Base-by-base conservation (phyloP, 2,113 vertebrate species). In the Tautogolabrus adspersus region DNA sequence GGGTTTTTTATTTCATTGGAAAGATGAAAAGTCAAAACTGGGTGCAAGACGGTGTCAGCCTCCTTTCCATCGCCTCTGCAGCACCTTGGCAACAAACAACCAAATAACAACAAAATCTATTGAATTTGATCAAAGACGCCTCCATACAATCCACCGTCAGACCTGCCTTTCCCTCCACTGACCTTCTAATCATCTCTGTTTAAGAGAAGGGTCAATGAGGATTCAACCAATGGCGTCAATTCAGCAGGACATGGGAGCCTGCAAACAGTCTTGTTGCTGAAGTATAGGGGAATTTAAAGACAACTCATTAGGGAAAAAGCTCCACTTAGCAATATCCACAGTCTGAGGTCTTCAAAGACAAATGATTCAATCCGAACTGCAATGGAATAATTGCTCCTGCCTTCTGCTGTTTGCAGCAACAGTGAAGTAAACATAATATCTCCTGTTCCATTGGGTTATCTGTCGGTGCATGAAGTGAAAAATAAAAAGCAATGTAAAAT, bases 71-170 rank as follows among this genome's bases (percentile, higher is more conserved):
- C 52, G 49, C 49, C 68, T 64, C 66, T 11, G 11, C 63, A 81
- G 71, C 40, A 75, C 56, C 56, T 44, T 76, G 21, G 63, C 42
- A 78, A 71, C 60, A 75, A 77, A 23, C 51, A 80, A 72, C 34
- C 57, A 75, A 79, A 67, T 49, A 68, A 56, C 58, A 73, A 62
- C 30, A 79, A 60, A 66, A 61, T 57, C 66, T n/a, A 68, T 81
- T 81, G 38, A 74, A 68, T 18, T 70, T 38, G 42, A 89, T 85
- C 71, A 87, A 87, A 81, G 79, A 87, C 72, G 57, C 70, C 56
- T 54, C 44, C 23, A 63, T 64, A 60, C 81, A 62, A 71, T 47
- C 21, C 49, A 56, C 47, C 56, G 38, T 38, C 56, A 67, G 51
- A 66, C 15, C 0, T n/a, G 23, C 23, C 19, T 73, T 78, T 83